These are phyloP conservation scores for Gopherus flavomarginatus DNA, from an alignment of 2,113 vertebrate species.

Conservation along the genomic window DNA sequence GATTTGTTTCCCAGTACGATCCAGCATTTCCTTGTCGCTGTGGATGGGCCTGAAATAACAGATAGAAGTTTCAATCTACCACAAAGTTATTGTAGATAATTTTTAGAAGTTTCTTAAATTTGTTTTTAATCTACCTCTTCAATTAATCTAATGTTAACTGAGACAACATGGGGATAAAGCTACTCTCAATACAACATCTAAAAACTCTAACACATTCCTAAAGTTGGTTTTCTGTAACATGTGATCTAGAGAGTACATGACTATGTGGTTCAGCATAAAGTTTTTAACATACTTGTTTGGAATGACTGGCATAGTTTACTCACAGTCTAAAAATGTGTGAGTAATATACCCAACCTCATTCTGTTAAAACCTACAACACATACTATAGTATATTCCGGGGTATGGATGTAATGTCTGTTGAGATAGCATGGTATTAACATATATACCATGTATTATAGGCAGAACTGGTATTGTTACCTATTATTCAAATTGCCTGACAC, in stretches of 20 bases:
- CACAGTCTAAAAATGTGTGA: neutral
- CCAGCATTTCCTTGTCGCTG: neutral
- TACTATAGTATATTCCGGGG: neutral
- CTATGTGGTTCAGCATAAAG: neutral
- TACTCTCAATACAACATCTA: neutral
- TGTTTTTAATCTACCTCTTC: neutral
- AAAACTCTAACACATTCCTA: neutral
- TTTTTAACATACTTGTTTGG: neutral
- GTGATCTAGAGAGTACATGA: neutral
- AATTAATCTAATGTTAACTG: neutral
- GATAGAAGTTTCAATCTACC: neutral
- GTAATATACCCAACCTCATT: no score
- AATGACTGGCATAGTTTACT: neutral
- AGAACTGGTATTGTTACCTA: neutral
- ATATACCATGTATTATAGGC: neutral
- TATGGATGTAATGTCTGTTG: neutral
- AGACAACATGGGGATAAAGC: neutral
- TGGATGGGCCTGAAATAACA: neutral
- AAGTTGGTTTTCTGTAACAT: neutral
- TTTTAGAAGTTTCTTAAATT: neutral
- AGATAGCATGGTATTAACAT: neutral
- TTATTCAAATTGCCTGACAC: neutral
- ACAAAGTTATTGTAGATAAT: neutral
- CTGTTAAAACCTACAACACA: neutral
- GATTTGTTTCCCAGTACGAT: neutral